Evolutionary conservation across 2,888 invertebrate genomes (phyloP), one percentile per base, ranked within the genome.

Genomic region (Netelia melanura): DNA sequence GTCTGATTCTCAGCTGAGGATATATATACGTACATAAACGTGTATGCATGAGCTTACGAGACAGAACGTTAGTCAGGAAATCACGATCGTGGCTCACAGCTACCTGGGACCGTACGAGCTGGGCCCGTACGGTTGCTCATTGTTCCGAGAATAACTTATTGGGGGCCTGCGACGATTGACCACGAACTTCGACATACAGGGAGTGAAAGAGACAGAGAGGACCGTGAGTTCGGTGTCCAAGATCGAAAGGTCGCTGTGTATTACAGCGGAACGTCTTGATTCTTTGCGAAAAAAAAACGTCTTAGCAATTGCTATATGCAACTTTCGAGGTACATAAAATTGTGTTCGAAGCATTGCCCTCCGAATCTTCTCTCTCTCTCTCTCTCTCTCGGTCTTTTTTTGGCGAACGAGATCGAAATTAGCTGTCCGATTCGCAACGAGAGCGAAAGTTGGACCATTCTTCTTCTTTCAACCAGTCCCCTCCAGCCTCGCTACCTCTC

Each of bases 61-160:
- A 67, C 48, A 81, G 54, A 61, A 64, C 86, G 70, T 80, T 71
- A 80, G 85, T 81, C 86, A 84, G 87, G 87, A 87, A 86, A 87
- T 87, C 87, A 87, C 86, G 86, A 85, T 84, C 68, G 80, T 30
- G 54, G 23, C 80, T 48, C 79, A 52, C 62, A 58, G 62, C 64
- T 56, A 77, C 75, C 77, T 75, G 71, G 48, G 44, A 65, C 62
- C 61, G 72, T 77, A 71, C 58, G 74, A 83, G 62, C 61, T 17
- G 70, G 30, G 43, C 38, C 77, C 48, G 68, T 78, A 70, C 68
- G 64, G 54, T 70, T 72, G 64, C 81, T 84, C 84, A 78, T 84
- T 84, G 84, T 81, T 84, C 81, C 68, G 70, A 81, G 81, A 84
- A 84, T 78, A 84, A 81, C 81, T 84, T 84, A 81, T 81, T 81